Evolutionary conservation across 30 jellyfish, hydroid and myxozoan genomes (phyloP).

Genomic region (Aurelia sp.): DNA sequence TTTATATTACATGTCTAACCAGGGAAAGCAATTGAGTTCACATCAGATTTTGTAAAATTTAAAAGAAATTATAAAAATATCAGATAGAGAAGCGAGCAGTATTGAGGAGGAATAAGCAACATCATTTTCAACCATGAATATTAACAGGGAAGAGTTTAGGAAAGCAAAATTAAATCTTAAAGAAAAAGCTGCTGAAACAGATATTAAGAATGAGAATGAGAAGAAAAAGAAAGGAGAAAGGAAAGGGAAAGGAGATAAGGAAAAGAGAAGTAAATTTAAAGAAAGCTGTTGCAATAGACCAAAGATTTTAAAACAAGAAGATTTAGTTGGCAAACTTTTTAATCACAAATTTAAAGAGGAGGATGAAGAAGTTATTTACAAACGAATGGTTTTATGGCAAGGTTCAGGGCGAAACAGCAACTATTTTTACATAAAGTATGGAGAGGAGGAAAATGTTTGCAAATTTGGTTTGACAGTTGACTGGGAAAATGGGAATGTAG

Average conservation of each 20-base stretch:
- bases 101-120: background rate
- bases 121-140: background rate
- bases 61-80: background rate
- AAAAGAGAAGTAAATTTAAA: background rate
- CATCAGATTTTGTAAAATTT: background rate
- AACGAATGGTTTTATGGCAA: background rate
- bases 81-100: background rate
- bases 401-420: background rate
- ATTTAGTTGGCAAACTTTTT: conserved; percentile 3
- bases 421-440: conserved; percentile 3
- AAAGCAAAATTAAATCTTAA: background rate
- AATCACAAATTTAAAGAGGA: background rate
- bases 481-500: background rate
- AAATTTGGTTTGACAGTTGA: conserved; percentile 18
- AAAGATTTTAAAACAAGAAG: background rate
- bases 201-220: background rate
- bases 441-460: conserved; percentile 1
- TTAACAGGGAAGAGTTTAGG: background rate
- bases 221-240: background rate
- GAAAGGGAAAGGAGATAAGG: background rate
- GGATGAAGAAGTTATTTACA: background rate
- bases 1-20: background rate
- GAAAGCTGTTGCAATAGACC: background rate
- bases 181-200: background rate
- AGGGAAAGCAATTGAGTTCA: conserved; percentile 1